Evolutionary conservation across 2,113 vertebrate species (phyloP).

Genomic region (Mirza zaza): DNA sequence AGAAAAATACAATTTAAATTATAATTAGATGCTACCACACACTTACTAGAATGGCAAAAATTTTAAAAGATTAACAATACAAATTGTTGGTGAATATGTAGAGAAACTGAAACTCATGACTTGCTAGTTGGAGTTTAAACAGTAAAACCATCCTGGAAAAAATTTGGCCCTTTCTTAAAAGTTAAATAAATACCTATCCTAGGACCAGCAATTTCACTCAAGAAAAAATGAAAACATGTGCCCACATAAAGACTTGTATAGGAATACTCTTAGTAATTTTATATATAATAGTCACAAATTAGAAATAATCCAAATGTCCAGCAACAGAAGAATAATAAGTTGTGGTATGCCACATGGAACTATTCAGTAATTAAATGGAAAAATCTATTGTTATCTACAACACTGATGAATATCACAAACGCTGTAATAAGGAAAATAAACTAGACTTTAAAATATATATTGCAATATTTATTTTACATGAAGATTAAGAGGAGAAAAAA

Average conservation of each 20-base stretch:
- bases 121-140: background rate
- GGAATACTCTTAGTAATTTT: background rate
- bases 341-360: background rate
- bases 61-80: background rate
- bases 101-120: background rate
- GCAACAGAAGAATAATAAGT: background rate
- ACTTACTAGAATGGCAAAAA: background rate
- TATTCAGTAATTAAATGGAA: background rate
- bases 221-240: background rate
- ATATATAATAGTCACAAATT: background rate
- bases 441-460: background rate
- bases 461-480: background rate
- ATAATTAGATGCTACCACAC: background rate
- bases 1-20: conserved; percentile 9
- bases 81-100: background rate
- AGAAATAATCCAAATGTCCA: background rate
- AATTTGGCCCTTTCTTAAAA: background rate
- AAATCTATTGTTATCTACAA: background rate
- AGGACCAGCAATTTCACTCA: background rate
- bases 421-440: background rate
- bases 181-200: background rate
- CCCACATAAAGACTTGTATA: background rate
- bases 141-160: conserved; percentile 10
- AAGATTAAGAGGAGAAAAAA: background rate
- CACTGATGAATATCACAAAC: background rate